Percentiles rank a stretch among this genome's conserved stretches.
These are phyloP conservation scores for Rhynchophorus ferrugineus DNA, from an alignment of 1,140 invertebrate species.

Conservation along the genomic window DNA sequence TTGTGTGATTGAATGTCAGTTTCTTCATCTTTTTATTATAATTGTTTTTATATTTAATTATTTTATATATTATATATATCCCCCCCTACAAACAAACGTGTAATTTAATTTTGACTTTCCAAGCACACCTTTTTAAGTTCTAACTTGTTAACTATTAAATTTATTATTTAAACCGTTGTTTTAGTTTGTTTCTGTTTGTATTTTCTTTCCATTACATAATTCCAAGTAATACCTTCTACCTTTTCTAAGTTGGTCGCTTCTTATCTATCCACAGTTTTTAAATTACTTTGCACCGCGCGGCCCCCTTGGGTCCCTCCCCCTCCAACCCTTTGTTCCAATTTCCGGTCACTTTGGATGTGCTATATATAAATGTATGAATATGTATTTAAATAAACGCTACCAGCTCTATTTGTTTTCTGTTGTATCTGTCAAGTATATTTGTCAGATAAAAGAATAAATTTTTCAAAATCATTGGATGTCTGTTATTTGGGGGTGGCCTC, in stretches of 20 bases:
- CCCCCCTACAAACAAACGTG: constrained; percentile 23
- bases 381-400: constrained; percentile 44
- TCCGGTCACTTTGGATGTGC: constrained; percentile 42
- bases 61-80: constrained; percentile 26
- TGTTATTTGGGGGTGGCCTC: constrained; percentile 14
- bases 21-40: constrained; percentile 26
- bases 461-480: constrained; percentile 34
- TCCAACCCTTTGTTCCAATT: constrained; percentile 33
- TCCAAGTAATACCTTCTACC: constrained; percentile 32
- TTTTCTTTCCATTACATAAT: constrained; percentile 36
- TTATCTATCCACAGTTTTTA: constrained; percentile 9
- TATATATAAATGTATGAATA: constrained; percentile 45
- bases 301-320: constrained; percentile 24
- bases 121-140: constrained; percentile 34
- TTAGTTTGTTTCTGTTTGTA: constrained; percentile 37
- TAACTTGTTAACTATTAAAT: constrained; percentile 42
- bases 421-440: constrained; percentile 40
- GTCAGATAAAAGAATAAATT: constrained; percentile 41
- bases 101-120: constrained; percentile 35
- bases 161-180: constrained; percentile 41
- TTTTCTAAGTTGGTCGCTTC: constrained; percentile 27
- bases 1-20: constrained; percentile 40
- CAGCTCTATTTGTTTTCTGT: constrained; percentile 43
- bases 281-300: constrained; percentile 38
- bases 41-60: constrained; percentile 29